A percentile compares a stretch with the other conserved stretches of the same genome.
These are phyloP conservation scores for Coleophora flavipennella DNA, from an alignment of 2,888 invertebrate species.

Conservation along the genomic window DNA sequence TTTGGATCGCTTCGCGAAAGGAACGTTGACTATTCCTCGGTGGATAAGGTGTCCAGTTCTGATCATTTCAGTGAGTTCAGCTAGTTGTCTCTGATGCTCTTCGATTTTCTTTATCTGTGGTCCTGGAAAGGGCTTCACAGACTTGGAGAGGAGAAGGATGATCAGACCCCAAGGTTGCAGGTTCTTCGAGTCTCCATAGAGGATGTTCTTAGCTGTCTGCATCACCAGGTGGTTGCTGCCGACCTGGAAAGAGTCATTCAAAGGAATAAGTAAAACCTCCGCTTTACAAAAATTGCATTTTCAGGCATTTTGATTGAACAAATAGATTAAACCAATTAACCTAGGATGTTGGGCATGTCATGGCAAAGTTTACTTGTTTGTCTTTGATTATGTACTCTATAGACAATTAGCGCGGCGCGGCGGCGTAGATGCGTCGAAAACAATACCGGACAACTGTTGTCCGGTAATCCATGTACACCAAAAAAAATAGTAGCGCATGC, in stretches of 20 bases:
- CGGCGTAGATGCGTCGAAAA: too few relatives aligned
- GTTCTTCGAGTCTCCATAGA: constrained; percentile 87
- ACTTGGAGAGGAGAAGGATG: constrained; percentile 86
- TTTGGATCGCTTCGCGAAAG: constrained; percentile 67
- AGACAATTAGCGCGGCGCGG: too few relatives aligned
- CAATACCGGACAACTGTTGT: too few relatives aligned
- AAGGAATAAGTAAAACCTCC: too few relatives aligned
- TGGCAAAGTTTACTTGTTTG: too few relatives aligned
- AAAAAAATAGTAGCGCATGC: too few relatives aligned
- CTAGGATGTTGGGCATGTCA: too few relatives aligned
- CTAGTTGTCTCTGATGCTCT: constrained; percentile 55
- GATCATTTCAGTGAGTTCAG: constrained; percentile 89
- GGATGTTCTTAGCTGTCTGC: constrained; percentile 86
- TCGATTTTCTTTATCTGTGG: constrained; percentile 74
- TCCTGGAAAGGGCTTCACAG: constrained; percentile 73
- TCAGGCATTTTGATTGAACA: too few relatives aligned
- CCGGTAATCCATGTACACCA: too few relatives aligned
- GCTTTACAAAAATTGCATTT: too few relatives aligned
- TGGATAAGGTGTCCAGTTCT: constrained; percentile 89
- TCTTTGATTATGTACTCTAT: too few relatives aligned
- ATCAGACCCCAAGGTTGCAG: constrained; percentile 91
- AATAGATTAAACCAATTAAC: too few relatives aligned
- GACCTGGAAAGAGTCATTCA: constrained; percentile 49
- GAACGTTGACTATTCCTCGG: constrained; percentile 70
- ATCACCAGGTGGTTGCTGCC: constrained; percentile 90